Conservation (phyloP, 2,113 vertebrate species). For the Rana temporaria region DNA sequence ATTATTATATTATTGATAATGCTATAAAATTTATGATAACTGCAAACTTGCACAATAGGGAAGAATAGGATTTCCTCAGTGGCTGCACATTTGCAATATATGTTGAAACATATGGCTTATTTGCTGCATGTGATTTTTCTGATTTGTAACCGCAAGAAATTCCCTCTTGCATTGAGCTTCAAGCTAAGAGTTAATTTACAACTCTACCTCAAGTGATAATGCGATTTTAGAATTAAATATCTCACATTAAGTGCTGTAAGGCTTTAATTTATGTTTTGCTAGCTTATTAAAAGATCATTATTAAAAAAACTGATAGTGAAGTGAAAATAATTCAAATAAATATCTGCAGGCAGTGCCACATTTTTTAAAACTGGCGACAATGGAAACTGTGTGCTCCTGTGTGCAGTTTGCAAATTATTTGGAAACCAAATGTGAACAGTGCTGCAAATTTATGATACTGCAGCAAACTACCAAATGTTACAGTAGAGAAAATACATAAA, state of each 20-base stretch:
- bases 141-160: slow-evolving; percentile 28
- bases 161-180: slow-evolving; percentile 26
- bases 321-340: slow-evolving; percentile 40
- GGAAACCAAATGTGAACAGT: slow-evolving; percentile 26
- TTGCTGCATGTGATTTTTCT: slow-evolving; percentile 16
- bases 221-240: slow-evolving; percentile 51
- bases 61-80: not conserved
- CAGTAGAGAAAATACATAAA: slow-evolving; percentile 21
- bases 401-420: slow-evolving; percentile 45
- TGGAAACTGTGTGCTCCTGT: slow-evolving; percentile 28
- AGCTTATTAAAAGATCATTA: slow-evolving; percentile 53
- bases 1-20: not conserved
- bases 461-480: slow-evolving; percentile 34
- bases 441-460: slow-evolving; percentile 41
- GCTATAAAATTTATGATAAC: not conserved
- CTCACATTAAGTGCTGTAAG: slow-evolving; percentile 42
- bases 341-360: slow-evolving; percentile 25
- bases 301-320: slow-evolving; percentile 29
- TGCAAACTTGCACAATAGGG: not conserved
- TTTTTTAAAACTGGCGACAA: slow-evolving; percentile 8
- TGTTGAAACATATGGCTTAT: slow-evolving; percentile 27
- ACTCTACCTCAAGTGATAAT: slow-evolving; percentile 51
- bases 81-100: slow-evolving; percentile 18
- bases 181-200: slow-evolving; percentile 45
- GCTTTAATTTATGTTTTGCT: slow-evolving; percentile 26